Conservation (phyloP, 2,888 invertebrate genomes). For the Molorchus minor region DNA sequence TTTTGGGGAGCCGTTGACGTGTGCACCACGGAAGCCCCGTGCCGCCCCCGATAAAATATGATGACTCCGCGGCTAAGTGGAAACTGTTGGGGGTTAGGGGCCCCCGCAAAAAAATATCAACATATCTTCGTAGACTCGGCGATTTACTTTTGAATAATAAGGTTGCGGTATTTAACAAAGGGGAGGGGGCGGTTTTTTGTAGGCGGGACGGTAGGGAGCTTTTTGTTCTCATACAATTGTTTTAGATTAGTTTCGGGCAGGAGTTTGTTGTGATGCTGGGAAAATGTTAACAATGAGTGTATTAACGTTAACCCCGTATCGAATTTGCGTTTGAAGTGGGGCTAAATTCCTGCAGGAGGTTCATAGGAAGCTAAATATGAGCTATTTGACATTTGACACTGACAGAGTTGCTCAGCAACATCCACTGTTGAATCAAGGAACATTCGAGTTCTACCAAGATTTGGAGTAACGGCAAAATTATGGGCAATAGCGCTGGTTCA, state of each 20-base stretch:
- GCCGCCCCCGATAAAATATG: constrained; percentile 38
- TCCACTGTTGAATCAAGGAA: too few species aligned
- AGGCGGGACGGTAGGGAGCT: not conserved
- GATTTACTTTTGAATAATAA: constrained; percentile 22
- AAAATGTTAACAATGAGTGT: too few species aligned
- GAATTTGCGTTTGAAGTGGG: too few species aligned
- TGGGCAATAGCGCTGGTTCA: too few species aligned
- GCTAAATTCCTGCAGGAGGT: too few species aligned
- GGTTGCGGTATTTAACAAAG: constrained; percentile 10
- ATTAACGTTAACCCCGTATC: too few species aligned
- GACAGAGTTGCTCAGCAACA: too few species aligned
- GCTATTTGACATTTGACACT: too few species aligned
- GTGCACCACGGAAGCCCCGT: constrained; percentile 17
- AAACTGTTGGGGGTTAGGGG: not conserved
- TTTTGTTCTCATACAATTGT: constrained; percentile 7
- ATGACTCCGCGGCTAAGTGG: constrained; percentile 11
- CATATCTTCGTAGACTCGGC: constrained; percentile 14
- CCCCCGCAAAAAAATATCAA: constrained; percentile 18
- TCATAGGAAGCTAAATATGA: too few species aligned
- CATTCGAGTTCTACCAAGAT: too few species aligned
- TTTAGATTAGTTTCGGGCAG: constrained; percentile 3
- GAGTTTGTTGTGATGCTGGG: not conserved
- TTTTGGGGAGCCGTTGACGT: constrained; percentile 18
- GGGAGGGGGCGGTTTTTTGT: not conserved
- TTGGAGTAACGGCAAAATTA: too few species aligned